These are phyloP conservation scores for Monoplex corrugatus DNA, from an alignment of 2,888 invertebrate genomes.

Conservation along the genomic window DNA sequence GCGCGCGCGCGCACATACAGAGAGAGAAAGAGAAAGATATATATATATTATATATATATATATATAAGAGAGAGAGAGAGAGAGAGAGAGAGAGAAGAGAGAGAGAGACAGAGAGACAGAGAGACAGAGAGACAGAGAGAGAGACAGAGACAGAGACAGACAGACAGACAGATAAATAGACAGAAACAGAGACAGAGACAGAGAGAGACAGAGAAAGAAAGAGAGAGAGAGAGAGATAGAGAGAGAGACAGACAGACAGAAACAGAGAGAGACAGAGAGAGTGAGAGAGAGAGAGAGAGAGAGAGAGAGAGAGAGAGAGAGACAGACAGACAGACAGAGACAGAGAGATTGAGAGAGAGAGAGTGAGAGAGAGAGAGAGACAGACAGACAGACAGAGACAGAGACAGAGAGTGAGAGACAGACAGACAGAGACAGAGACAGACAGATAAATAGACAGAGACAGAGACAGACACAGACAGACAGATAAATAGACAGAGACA, in stretches of 20 bases:
- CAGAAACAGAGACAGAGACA: neutral
- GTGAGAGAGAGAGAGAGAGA: neutral
- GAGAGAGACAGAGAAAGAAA: too few species aligned
- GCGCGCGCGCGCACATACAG: too few species aligned
- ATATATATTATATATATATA: too few species aligned
- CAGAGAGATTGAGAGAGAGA: neutral
- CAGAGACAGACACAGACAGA: neutral
- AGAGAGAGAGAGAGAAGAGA: too few species aligned
- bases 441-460: neutral
- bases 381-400: neutral
- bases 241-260: neutral
- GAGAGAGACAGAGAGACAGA: neutral
- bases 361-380: too few species aligned
- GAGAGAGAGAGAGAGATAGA: neutral
- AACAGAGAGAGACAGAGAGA: neutral
- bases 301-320: neutral
- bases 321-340: neutral
- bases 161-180: neutral
- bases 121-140: neutral
- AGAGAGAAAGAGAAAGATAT: neutral
- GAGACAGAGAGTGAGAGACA: neutral
- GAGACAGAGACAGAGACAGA: neutral
- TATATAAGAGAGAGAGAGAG: too few species aligned
- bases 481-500: neutral
- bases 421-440: neutral